These are phyloP conservation scores for Agrilus cyanescens DNA, from an alignment of 2,888 invertebrate genomes.

Conservation along the genomic window DNA sequence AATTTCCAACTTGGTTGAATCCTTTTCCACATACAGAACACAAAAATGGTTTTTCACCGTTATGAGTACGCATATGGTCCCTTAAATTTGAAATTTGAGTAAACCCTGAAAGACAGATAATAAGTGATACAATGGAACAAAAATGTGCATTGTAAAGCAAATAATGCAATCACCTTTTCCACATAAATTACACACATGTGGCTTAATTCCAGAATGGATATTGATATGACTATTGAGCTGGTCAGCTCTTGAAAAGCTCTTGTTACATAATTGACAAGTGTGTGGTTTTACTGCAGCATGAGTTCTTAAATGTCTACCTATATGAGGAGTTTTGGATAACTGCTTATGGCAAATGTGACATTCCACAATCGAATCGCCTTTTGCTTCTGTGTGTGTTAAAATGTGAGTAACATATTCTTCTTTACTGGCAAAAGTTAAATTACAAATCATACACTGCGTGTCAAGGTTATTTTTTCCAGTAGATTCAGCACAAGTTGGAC, in stretches of 20 bases:
- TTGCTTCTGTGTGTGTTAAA: slow-evolving; percentile 6
- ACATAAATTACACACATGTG: slow-evolving; percentile 46
- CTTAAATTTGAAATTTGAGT: slow-evolving; percentile 37
- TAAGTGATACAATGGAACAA: neutral
- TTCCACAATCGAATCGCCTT: slow-evolving; percentile 23
- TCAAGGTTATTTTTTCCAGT: too few relatives aligned
- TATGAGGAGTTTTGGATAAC: slow-evolving; percentile 40
- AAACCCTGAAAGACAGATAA: slow-evolving; percentile 28
- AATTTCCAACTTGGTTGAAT: slow-evolving; percentile 37
- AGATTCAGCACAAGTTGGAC: too few relatives aligned
- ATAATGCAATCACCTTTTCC: slow-evolving; percentile 37
- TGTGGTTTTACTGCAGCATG: slow-evolving; percentile 42
- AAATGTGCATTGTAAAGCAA: neutral
- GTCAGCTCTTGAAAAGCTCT: slow-evolving; percentile 44
- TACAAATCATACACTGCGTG: slow-evolving; percentile 7
- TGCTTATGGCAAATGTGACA: slow-evolving; percentile 43
- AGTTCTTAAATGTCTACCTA: slow-evolving; percentile 40
- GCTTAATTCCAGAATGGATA: slow-evolving; percentile 44
- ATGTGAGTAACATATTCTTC: slow-evolving; percentile 7
- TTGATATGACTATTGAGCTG: slow-evolving; percentile 46
- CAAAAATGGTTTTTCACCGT: slow-evolving; percentile 35
- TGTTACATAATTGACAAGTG: slow-evolving; percentile 44
- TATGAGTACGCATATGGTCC: slow-evolving; percentile 37
- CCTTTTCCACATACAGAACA: slow-evolving; percentile 37
- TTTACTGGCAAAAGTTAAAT: slow-evolving; percentile 7